Evolutionary conservation across 2,888 invertebrate species (phyloP).

Genomic region (Chloroclysta siterata): DNA sequence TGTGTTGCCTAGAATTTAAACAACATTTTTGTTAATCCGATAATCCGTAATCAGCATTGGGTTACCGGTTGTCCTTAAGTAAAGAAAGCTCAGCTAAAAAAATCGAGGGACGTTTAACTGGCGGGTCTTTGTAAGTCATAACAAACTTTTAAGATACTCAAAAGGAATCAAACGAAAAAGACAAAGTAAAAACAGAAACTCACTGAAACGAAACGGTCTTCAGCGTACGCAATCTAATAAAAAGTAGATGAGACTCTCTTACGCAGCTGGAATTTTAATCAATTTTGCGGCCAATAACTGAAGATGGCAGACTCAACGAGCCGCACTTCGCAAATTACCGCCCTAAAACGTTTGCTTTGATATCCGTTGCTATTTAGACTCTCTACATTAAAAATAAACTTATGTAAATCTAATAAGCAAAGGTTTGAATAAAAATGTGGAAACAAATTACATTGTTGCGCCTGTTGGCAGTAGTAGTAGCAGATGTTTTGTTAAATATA

Average conservation of each 20-base stretch:
- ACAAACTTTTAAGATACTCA: constrained; percentile 44
- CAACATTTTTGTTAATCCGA: constrained; percentile 1
- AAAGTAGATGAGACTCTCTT: constrained; percentile 68
- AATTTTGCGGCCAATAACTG: constrained; percentile 78
- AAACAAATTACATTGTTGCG: constrained; percentile 41
- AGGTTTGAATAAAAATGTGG: constrained; percentile 22
- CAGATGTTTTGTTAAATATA: constrained; percentile 44
- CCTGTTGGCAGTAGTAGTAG: constrained; percentile 39
- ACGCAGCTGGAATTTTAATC: constrained; percentile 80
- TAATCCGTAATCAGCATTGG: constrained; percentile 6
- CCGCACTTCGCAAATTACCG: constrained; percentile 71
- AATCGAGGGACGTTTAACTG: constrained; percentile 20
- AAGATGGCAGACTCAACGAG: constrained; percentile 56
- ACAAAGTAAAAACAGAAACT: constrained; percentile 53
- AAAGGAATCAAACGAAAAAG: constrained; percentile 50
- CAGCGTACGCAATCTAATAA: constrained; percentile 68
- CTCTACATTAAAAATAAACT: constrained; percentile 59
- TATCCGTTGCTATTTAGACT: constrained; percentile 62
- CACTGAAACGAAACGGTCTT: constrained; percentile 56
- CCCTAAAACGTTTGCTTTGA: constrained; percentile 62
- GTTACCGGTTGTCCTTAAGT: background rate
- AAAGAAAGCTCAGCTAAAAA: constrained; percentile 19
- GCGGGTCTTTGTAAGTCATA: constrained; percentile 23
- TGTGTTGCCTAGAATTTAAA: background rate
- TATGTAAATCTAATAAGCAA: constrained; percentile 53